Conservation (phyloP, 2,113 vertebrate species). For the Labeo catla region DNA sequence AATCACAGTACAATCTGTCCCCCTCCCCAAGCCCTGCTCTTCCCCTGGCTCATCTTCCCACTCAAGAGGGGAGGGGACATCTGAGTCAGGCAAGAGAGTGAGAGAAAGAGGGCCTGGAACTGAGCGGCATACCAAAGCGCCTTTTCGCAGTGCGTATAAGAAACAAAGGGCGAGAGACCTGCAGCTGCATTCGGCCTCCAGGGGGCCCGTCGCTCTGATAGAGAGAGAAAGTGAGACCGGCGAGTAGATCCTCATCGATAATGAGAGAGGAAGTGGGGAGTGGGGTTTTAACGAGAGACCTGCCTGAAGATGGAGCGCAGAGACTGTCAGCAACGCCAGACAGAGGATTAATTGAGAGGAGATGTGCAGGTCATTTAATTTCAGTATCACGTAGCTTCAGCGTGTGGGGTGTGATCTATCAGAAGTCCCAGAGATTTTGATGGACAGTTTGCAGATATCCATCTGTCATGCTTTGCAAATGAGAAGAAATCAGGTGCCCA, state of each 20-base stretch:
- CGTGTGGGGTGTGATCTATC: constrained; percentile 31
- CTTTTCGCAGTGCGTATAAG: constrained; percentile 60
- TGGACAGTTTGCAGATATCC: constrained; percentile 44
- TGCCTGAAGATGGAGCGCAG: constrained; percentile 11
- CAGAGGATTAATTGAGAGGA: constrained; percentile 38
- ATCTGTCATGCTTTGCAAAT: constrained; percentile 29
- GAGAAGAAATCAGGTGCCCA: constrained; percentile 15
- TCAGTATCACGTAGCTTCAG: constrained; percentile 36
- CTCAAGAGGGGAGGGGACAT: background rate
- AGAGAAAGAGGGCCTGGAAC: constrained; percentile 21
- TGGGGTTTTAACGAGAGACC: background rate
- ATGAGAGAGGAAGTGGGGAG: constrained; percentile 22
- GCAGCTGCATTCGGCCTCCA: constrained; percentile 34
- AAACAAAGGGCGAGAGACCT: constrained; percentile 37
- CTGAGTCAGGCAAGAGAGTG: constrained; percentile 2
- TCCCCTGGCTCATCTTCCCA: constrained; percentile 23
- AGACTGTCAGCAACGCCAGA: constrained; percentile 16
- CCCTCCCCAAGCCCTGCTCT: background rate
- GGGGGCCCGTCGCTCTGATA: constrained; percentile 18
- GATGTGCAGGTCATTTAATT: constrained; percentile 46
- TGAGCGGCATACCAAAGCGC: constrained; percentile 53
- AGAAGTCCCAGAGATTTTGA: constrained; percentile 33
- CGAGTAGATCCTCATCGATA: constrained; percentile 1
- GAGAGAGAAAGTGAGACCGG: background rate
- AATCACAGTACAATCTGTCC: constrained; percentile 38